These are phyloP conservation scores for Ellobius talpinus DNA, from an alignment of 2,113 vertebrate species.

Conservation along the genomic window DNA sequence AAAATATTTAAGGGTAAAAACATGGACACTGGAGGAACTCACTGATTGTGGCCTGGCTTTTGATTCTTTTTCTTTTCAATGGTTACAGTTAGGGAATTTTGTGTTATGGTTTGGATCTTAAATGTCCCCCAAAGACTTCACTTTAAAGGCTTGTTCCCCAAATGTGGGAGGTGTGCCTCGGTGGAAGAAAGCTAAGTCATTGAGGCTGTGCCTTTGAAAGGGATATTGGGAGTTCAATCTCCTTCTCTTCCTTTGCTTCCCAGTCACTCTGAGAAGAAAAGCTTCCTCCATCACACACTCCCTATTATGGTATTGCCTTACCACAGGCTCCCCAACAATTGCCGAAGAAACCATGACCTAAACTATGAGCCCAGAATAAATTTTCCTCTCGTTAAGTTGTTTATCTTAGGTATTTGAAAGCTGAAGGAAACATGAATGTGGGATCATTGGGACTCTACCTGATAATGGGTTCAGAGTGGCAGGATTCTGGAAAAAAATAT, in stretches of 20 bases:
- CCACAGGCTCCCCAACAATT: neutral
- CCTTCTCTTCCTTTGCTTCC: neutral
- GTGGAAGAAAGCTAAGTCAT: neutral
- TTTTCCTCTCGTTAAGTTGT: neutral
- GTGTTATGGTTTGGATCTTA: neutral
- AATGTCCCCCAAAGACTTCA: neutral
- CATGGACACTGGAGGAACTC: neutral
- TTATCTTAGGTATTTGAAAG: neutral
- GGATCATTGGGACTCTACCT: neutral
- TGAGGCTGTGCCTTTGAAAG: neutral
- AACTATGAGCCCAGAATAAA: too few species aligned
- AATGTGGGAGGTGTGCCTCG: neutral
- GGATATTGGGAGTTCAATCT: neutral
- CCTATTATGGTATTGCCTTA: neutral
- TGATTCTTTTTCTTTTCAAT: neutral
- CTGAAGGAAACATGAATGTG: neutral
- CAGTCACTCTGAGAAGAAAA: neutral
- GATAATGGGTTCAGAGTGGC: neutral
- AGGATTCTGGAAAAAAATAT: neutral
- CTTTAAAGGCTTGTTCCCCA: neutral
- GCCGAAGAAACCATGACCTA: neutral
- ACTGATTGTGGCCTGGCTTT: neutral
- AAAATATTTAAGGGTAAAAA: neutral
- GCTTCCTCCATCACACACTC: neutral
- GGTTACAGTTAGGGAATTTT: neutral